Conservation (phyloP, 2,113 vertebrate species). For the Terrapene triunguis region DNA sequence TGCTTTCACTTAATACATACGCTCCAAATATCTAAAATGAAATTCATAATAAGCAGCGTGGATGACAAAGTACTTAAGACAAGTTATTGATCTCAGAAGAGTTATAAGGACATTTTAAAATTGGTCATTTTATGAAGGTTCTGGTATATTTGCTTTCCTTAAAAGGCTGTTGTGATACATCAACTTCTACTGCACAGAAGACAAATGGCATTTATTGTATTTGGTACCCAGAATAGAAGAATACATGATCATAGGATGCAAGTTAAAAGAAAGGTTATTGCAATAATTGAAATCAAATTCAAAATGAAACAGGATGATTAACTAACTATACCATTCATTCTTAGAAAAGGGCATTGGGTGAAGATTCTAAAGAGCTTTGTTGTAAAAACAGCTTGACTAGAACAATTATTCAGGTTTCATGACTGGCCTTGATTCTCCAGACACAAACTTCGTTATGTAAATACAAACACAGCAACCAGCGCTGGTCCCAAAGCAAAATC, state of each 20-base stretch:
- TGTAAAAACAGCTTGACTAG: neutral
- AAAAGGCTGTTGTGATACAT: slow-evolving; percentile 38
- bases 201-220: slow-evolving; percentile 38
- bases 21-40: slow-evolving; percentile 56
- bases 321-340: neutral
- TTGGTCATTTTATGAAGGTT: slow-evolving; percentile 23
- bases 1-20: slow-evolving; percentile 68
- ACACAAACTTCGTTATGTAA: neutral
- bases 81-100: slow-evolving; percentile 32
- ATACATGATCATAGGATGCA: neutral
- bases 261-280: neutral
- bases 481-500: neutral
- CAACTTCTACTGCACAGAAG: slow-evolving; percentile 21
- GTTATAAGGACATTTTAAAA: neutral
- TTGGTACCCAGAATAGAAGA: slow-evolving; percentile 1
- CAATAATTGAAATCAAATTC: slow-evolving; percentile 22
- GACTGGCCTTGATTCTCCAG: neutral
- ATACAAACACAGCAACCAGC: neutral
- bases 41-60: slow-evolving; percentile 11
- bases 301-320: slow-evolving; percentile 4
- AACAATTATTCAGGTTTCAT: neutral
- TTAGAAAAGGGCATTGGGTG: neutral
- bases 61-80: slow-evolving; percentile 6
- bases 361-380: neutral
- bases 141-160: slow-evolving; percentile 44